Evolutionary conservation across 2,888 invertebrate genomes (phyloP), one percentile per base, ranked within the genome.

Genomic region (Pyrgus malvae): DNA sequence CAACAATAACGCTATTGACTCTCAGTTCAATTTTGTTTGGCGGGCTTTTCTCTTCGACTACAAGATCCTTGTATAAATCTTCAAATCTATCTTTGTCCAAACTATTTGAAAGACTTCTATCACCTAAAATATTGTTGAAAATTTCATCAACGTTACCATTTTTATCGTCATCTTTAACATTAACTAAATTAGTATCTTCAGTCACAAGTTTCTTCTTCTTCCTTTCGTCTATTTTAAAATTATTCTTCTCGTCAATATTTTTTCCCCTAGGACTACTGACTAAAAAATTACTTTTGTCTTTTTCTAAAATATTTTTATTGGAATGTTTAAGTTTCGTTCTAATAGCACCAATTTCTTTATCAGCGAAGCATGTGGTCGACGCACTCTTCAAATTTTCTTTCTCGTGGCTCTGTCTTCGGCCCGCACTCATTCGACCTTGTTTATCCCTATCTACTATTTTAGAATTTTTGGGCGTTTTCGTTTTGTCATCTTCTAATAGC

Each of bases 271-370:
- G 69, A 82, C 80, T 87, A 85, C 69, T 79, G 69, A 76, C 74
- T 80, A 82, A 75, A 75, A 76, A 76, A 79, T 80, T 85, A 80
- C 67, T 75, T 82, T 82, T 87, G 80, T 84, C 88, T 87, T 88
- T 88, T 68, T 85, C 88, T 85, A 88, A 80, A 79, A 78, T 83
- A 82, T 66, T 79, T 75, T 83, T 86, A 80, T 66, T 85, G 90
- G 90, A 90, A 89, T 90, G 90, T 86, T 86, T 88, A 72, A 79
- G 68, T 88, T 89, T 90, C 74, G 80, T 76, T 80, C 78, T 89
- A 80, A 78, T 86, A 90, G 90, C 89, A 90, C 89, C 89, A 86
- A 76, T 83, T 63, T 89, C 87, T 75, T 78, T 86, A 55, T 78
- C 80, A 64, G 70, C 56, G 58, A 69, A 69, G 66, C 76, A 70